Evolutionary conservation across 64 coral and sea anemone species (phyloP).

Genomic region (Catalaphyllia jardinei): DNA sequence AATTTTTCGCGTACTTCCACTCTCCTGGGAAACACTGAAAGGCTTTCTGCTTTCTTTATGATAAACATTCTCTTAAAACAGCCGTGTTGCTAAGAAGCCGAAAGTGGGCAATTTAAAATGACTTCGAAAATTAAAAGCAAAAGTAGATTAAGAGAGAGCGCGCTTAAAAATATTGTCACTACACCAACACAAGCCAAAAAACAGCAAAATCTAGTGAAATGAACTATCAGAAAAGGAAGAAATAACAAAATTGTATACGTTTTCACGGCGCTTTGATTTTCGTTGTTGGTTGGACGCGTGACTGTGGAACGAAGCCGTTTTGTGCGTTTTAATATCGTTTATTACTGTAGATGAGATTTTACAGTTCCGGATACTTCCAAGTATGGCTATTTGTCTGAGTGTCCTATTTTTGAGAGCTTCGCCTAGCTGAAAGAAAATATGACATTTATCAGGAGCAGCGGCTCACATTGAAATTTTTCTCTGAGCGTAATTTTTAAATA

Average conservation of each 20-base stretch:
- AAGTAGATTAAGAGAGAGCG: not conserved
- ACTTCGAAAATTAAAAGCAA: not conserved
- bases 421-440: not conserved
- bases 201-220: too few species aligned
- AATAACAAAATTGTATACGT: too few species aligned
- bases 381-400: not conserved
- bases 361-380: not conserved
- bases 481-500: too few species aligned
- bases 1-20: constrained; percentile 10
- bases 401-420: not conserved
- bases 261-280: too few species aligned
- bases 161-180: not conserved
- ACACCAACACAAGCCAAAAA: not conserved
- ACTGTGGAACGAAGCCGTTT: not conserved
- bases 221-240: too few species aligned
- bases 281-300: not conserved
- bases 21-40: constrained; percentile 29
- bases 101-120: not conserved
- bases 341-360: not conserved
- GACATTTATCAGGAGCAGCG: too few species aligned
- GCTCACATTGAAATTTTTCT: too few species aligned
- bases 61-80: constrained; percentile 3
- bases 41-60: not conserved
- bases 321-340: not conserved
- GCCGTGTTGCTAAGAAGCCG: constrained; percentile 3